These are phyloP conservation scores for Micoletzkya japonica DNA, from an alignment of 2,888 invertebrate genomes.

Conservation along the genomic window DNA sequence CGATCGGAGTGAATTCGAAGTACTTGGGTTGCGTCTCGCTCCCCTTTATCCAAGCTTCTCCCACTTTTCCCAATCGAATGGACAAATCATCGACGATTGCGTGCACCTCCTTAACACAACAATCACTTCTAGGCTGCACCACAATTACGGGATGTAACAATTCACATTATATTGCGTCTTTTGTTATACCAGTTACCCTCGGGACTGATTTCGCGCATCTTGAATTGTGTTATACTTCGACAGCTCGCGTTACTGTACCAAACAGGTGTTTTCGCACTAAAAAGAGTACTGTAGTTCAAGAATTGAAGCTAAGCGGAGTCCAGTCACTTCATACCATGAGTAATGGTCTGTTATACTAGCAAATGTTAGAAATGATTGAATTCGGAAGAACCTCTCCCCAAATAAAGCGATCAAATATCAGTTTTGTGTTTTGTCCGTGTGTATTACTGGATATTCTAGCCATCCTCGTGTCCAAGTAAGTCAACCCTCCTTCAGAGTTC, in stretches of 20 bases:
- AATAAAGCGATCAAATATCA: not conserved
- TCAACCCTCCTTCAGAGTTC: not conserved
- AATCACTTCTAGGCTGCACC: not conserved
- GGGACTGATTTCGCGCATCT: not conserved
- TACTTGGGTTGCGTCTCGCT: slow-evolving; percentile 46
- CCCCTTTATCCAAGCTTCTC: slow-evolving; percentile 47
- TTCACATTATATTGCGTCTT: not conserved
- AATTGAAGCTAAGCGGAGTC: too few relatives aligned
- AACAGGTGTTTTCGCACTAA: too few relatives aligned
- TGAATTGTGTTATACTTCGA: too few relatives aligned
- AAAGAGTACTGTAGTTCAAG: too few relatives aligned
- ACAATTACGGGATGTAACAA: not conserved
- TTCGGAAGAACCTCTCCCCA: too few relatives aligned
- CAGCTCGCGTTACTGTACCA: too few relatives aligned
- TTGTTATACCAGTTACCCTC: not conserved
- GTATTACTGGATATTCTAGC: too few relatives aligned
- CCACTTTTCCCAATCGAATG: slow-evolving; percentile 43
- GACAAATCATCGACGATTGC: slow-evolving; percentile 52
- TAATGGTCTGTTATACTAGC: too few relatives aligned
- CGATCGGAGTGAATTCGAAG: slow-evolving; percentile 77
- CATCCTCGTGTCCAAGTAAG: too few relatives aligned
- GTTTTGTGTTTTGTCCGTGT: not conserved
- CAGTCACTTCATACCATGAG: too few relatives aligned
- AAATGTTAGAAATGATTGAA: too few relatives aligned
- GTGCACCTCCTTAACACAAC: slow-evolving; percentile 48